Base-by-base conservation (phyloP, 1,140 invertebrate genomes). In the Temnothorax curvispinosus region DNA sequence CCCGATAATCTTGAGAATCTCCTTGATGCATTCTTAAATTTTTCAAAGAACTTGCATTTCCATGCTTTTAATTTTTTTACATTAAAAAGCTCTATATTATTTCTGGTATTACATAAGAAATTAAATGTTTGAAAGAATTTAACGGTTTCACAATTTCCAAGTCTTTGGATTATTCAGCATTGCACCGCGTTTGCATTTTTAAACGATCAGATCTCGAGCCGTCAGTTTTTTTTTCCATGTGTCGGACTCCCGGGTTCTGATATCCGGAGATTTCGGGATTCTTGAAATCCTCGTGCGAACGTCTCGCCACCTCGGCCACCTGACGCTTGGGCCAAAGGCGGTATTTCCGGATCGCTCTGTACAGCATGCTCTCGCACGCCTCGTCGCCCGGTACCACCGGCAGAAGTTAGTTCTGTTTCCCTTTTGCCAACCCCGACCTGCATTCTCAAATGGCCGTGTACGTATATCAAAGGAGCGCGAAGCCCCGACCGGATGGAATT, bases 361-460 rank as follows among this genome's bases (percentile, higher is more conserved):
- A 82, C 80, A 84, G 80, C 80, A 84, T 74, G 80, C 44, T 75
- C 1, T 74, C 21, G 52, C 80, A 82, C 80, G 85, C 38, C 62
- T 71, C 65, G 38, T 58, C 85, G 47, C 47, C 44, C 74, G 65
- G 58, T 89, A 67, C 41, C 47, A 80, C 41, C 82, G 52, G 81
- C 67, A 44, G 76, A 90, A 81, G 60, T 76, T 89, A 87, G 75
- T 13, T 81, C 56, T 69, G 27, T 82, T 41, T 15, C 69, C 4
- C 3, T 32, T n/a, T 3, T 41, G 21, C 35, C 69, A 88, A 58
- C 71, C 80, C 52, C 78, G 81, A 90, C 81, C 86, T 62, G 86
- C 81, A 90, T 88, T 88, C 62, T 85, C 52, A 21, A 80, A 62
- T 38, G 58, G 8, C 50, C 85, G 58, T 50, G 44, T 35, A 56